A percentile compares a stretch with the other conserved stretches of the same genome.
These are phyloP conservation scores for Muntiacus reevesi DNA, from an alignment of 2,113 vertebrate genomes.

Conservation along the genomic window DNA sequence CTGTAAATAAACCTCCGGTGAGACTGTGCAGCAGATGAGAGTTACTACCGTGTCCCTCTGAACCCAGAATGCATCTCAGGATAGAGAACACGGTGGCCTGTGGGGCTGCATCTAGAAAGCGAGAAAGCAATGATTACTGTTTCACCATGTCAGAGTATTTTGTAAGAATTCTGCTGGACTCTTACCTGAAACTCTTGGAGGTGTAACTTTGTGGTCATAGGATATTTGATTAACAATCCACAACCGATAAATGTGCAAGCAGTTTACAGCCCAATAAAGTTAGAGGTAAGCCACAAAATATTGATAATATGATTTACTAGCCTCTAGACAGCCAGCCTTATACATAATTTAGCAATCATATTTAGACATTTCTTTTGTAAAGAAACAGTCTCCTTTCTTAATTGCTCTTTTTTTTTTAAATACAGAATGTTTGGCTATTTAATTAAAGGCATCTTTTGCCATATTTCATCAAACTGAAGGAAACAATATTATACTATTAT, in stretches of 20 bases:
- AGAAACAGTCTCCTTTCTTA: neutral
- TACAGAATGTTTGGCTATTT: neutral
- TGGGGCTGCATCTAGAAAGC: neutral
- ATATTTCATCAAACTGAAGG: neutral
- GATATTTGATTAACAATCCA: conserved; percentile 55
- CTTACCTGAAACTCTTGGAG: neutral
- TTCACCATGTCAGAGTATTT: neutral
- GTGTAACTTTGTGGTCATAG: conserved; percentile 52
- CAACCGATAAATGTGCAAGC: conserved; percentile 29
- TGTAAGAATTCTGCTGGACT: neutral
- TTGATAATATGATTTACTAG: conserved; percentile 64
- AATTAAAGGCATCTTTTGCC: neutral
- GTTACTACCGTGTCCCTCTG: neutral
- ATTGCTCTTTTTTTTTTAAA: neutral
- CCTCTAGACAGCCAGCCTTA: conserved; percentile 43
- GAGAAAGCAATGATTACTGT: neutral
- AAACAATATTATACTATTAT: neutral
- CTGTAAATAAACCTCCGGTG: conserved; percentile 47
- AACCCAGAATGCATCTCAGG: neutral
- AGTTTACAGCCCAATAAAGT: conserved; percentile 48
- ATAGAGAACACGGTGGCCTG: neutral
- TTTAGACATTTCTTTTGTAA: conserved; percentile 42
- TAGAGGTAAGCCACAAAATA: conserved; percentile 72
- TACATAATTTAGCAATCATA: conserved; percentile 70
- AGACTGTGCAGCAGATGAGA: neutral